Base-by-base conservation (phyloP, 1,140 invertebrate genomes). In the Ptiloglossa arizonensis region DNA sequence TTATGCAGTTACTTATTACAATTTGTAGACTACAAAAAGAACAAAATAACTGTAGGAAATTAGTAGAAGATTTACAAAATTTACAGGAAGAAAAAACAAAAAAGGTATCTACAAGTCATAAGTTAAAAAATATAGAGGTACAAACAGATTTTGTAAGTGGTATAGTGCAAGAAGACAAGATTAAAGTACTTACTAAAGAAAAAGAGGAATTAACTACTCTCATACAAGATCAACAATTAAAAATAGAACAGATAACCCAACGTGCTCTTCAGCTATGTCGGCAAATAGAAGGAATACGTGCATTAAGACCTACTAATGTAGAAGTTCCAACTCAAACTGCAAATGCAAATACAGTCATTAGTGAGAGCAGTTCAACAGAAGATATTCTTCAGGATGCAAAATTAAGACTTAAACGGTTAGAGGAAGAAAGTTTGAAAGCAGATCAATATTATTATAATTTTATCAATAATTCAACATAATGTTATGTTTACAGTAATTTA, bases 301-400 rank as follows among this genome's bases (percentile, higher is more conserved):
- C 89, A 5, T 52, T 76, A 5, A 86, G 68, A 77, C 29, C 74
- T 2, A 74, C 59, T 3, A 56, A 17, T 8, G 1, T 79, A 1
- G 85, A 89, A 64, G 35, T 87, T 24, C 74, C 86, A 13, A 63
- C 81, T 8, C 38, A 86, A n/a, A 70, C 80, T 64, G 52, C 63
- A 22, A 87, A 87, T 50, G 57, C 69, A 1, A 90, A 87, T 32
- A 89, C 87, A 17, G 59, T 91, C 38, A 73, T 92, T 2, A 92
- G 91, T 50, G 92, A 93, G 74, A 90, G 87, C 15, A 93, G 92
- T 79, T 92, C 91, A 0, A 92, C 91, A 0, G 92, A 93, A 50
- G 91, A 93, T 75, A 92, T 93, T 27, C 78, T 93, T 32, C 90
- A 91, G 27, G 92, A 93, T 75, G 92, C 92, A 3, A 93, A 90